A percentile compares a stretch with the other conserved stretches of the same genome.
Evolutionary conservation across 2,888 invertebrate species (phyloP).

Genomic region (Dryobotodes eremita): DNA sequence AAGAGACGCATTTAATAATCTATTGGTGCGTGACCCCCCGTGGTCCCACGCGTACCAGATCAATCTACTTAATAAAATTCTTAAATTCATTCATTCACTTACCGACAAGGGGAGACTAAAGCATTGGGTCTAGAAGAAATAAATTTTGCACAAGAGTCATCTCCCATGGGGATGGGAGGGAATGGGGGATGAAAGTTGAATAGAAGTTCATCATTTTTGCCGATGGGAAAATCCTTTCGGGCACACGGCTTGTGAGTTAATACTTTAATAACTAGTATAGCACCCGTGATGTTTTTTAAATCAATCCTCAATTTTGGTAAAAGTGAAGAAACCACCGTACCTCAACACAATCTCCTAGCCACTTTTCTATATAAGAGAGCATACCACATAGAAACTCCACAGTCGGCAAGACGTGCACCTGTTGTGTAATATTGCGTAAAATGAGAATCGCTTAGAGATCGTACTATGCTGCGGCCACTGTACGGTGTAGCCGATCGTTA

Average conservation of each 20-base stretch:
- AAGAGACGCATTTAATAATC: background rate
- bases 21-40: background rate
- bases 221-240: background rate
- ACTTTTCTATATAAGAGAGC: background rate
- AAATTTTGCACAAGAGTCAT: background rate
- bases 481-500: background rate
- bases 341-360: background rate
- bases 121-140: background rate
- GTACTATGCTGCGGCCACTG: background rate
- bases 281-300: background rate
- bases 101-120: background rate
- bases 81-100: background rate
- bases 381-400: background rate
- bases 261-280: background rate
- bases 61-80: background rate
- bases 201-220: background rate
- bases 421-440: conserved; percentile 39
- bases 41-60: background rate
- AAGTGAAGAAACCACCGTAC: too few relatives aligned
- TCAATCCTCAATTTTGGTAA: too few relatives aligned
- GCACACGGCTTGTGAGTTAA: background rate
- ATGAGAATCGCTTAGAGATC: conserved; percentile 28
- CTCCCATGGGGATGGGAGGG: background rate
- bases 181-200: background rate
- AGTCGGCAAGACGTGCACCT: conserved; percentile 24